These are phyloP conservation scores for Pemphigus obesinymphae DNA, from an alignment of 1,140 invertebrate genomes.

Conservation along the genomic window DNA sequence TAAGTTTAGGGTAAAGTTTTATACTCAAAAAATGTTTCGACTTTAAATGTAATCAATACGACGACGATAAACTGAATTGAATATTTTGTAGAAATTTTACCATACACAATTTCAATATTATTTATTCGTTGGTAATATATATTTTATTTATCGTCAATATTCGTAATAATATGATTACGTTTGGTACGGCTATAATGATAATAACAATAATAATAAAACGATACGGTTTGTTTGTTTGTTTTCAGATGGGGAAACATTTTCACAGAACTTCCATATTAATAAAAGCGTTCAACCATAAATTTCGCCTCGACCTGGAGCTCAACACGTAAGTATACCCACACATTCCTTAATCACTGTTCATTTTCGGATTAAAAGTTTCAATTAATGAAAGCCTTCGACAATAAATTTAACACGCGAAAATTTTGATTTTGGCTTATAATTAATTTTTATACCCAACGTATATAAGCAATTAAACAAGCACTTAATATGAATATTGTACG, in stretches of 20 bases:
- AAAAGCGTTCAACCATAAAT: constrained; percentile 90
- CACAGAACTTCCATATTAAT: constrained; percentile 89
- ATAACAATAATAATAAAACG: neutral
- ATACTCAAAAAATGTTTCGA: too few relatives aligned
- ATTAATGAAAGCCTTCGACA: neutral
- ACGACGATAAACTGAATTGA: too few relatives aligned
- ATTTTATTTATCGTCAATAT: too few relatives aligned
- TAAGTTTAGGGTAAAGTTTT: too few relatives aligned
- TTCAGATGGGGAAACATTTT: constrained; percentile 85
- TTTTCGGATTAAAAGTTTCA: neutral
- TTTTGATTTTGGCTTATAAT: neutral
- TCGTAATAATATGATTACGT: neutral
- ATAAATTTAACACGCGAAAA: neutral
- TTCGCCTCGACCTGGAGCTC: constrained; percentile 89
- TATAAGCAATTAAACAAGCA: neutral
- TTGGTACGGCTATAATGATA: too few relatives aligned
- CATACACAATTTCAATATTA: too few relatives aligned
- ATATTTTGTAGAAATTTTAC: too few relatives aligned
- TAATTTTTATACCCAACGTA: neutral
- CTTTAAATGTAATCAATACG: too few relatives aligned
- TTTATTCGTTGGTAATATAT: too few relatives aligned
- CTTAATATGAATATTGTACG: neutral
- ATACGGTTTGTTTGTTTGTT: constrained; percentile 46
- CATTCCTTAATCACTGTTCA: neutral
- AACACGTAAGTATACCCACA: constrained; percentile 85